Base-by-base conservation (phyloP, 2,797 vertebrate genomes). In the Epinephelus awoara region DNA sequence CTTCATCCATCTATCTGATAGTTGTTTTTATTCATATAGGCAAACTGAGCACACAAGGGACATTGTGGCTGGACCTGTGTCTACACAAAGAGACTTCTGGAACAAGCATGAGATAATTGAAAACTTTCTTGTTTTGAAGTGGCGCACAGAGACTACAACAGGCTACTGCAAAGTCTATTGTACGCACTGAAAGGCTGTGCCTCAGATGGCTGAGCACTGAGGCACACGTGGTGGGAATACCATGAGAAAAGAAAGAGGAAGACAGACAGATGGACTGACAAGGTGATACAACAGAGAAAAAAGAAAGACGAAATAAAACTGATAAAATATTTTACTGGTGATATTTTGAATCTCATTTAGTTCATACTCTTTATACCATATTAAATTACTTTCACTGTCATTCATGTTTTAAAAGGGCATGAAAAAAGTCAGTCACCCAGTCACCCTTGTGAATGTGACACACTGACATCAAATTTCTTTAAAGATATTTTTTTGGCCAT, bases 71-170 rank as follows among this genome's bases (percentile, higher is more conserved):
- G 61, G 72, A 78, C 46, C 40, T 27, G 56, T 75, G 52, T 57
- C 68, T 56, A 67, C 72, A 87, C 85, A 85, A 79, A 87, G 64
- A 84, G 61, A 75, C 62, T 76, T 82, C 56, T 84, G 76, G 75
- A 76, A 62, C 19, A 59, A 62, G 72, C 54, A 59, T 2, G 21
- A 80, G 46, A 81, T 86, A 79, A 91, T 80, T 87, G 73, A 89
- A 92, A 91, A 77, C 67, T 13, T 77, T 82, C 29, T 66, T 64
- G 63, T 80, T 80, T 77, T 82, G 63, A 81, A 82, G 64, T 75
- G 56, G 46, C 72, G 77, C 67, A 52, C 27, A 3, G 77, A 86
- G 66, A 84, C 75, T 80, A 61, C 61, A 83, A 52, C 66, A 79
- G 59, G 50, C 66, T 62, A 62, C 75, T 56, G 73, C 59, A 67